Evolutionary conservation across 2,113 vertebrate species (phyloP), one percentile per base, ranked within the genome.

Genomic region (Elephantulus edwardii): DNA sequence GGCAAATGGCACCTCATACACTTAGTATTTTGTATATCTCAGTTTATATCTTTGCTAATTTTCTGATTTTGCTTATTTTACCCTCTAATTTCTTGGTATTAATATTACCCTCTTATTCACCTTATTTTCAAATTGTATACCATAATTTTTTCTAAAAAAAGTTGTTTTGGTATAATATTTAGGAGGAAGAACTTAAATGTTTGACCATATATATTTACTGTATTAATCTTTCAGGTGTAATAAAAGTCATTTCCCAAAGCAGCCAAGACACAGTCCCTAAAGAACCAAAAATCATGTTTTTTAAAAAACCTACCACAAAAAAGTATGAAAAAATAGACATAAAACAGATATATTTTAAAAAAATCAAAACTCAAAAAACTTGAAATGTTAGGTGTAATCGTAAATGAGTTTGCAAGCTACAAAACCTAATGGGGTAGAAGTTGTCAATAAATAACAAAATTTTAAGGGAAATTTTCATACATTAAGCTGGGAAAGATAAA

Each of bases 21-120:
- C 2, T 89, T 48, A 79, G 10, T 52, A 22, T 64, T 89, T 86
- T 92, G 33, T 88, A 84, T 62, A 44, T 76, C 76, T 60, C 17
- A 58, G 11, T 35, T 79, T 22, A 4, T 79, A 35, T 62, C 44
- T 60, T 83, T 62, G 5, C 75, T 76, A n/a, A 12, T 48, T 82
- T 94, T 50, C 44, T 71, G 11, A 60, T 88, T 82, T 86, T 88
- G 20, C 64, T 92, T 91, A 24, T 82, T 70, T 87, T 54, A 13
- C 54, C 8, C 3, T 64, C 30, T 50, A 64, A 26, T 13, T 83
- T 86, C 62, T 24, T 58, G 1, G 3, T 75, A 14, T 78, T 68
- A 82, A 5, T n/a, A 26, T 89, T 84, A 91, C 26, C 86, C 35
- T 6, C 17, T 72, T 82, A 46, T 9, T 48, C n/a, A 66, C 8